Base-by-base conservation (phyloP, 2,888 invertebrate genomes). In the Chironomus riparius region DNA sequence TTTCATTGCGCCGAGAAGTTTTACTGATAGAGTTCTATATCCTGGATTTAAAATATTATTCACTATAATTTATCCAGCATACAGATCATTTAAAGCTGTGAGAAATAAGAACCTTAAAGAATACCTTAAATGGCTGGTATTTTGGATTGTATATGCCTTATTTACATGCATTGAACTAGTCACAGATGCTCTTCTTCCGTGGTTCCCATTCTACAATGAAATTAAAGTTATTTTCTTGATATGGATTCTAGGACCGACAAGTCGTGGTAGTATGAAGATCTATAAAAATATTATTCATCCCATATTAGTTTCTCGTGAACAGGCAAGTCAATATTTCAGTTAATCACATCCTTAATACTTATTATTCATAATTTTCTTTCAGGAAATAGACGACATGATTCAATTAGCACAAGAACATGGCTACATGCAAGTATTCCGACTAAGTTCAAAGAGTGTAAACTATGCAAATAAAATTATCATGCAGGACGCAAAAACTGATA, bases 11-110 rank as follows among this genome's bases (percentile, higher is more conserved):
- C 87, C 87, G 18, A 81, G 85, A 68, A 78, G 82, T 62, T 81
- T 86, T 79, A 85, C 83, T 82, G 84, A 86, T 80, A 81, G 81
- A 78, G 83, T 92, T 80, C 83, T 92, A 79, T 92, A 92, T 89
- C 91, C 91, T 81, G 86, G 69, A 4, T 76, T 76, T 15, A 68
- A 28, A 69, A 56, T 76, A 6, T 18, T 76, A 18, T 76, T 76
- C 10, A 38, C 69, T 3, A 56, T 69, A 50, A 69, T 76, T 68
- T 76, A 76, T 69, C 76, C 76, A 12, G 76, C 69, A 15, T 76
- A 76, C 38, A 38, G 69, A 10, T 76, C 76, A 56, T 76, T 76
- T 56, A 76, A 76, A 15, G 76, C 76, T 12, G 61, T 76, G 28
- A 24, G 76, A 28, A 76, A 68, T 50, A 76, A 76, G 18, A 68